phyloP scores from a whole-genome alignment of 2,888 invertebrate genomes.

The Azorinus chamasolen region DNA sequence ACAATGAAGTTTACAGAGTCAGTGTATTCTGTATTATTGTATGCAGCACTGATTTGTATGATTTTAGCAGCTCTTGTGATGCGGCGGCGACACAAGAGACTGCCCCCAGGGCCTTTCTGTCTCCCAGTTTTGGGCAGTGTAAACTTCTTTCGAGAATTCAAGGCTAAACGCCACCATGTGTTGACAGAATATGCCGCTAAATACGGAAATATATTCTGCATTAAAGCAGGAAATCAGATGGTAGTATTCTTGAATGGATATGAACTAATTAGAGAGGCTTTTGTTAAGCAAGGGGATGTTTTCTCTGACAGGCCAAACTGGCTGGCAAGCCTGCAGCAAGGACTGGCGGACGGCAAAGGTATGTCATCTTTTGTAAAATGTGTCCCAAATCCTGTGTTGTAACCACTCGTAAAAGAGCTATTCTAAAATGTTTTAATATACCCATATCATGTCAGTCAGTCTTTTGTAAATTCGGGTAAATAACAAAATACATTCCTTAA shows the following conservation, averaged over 20 bases:
- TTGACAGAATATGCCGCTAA: conserved; percentile 26
- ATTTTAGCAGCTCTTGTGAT: too few relatives aligned
- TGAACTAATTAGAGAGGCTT: conserved; percentile 52
- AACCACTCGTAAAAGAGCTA: too few relatives aligned
- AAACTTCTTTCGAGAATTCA: conserved; percentile 35
- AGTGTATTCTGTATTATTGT: too few relatives aligned
- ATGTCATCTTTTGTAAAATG: too few relatives aligned
- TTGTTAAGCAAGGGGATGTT: conserved; percentile 39
- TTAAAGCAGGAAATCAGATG: conserved; percentile 44
- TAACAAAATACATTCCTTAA: too few relatives aligned
- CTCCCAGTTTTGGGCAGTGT: conserved; percentile 36
- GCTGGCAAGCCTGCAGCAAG: conserved; percentile 35
- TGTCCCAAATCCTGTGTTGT: too few relatives aligned
- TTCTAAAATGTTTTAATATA: too few relatives aligned
- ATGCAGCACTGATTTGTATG: too few relatives aligned
- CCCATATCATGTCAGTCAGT: too few relatives aligned
- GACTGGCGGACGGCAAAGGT: conserved; percentile 43
- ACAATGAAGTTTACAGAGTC: too few relatives aligned
- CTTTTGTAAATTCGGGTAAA: too few relatives aligned
- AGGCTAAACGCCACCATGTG: conserved; percentile 20
- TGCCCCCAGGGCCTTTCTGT: conserved; percentile 32
- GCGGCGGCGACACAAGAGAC: neutral
- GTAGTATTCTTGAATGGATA: conserved; percentile 55
- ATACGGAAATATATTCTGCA: conserved; percentile 60
- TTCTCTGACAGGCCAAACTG: conserved; percentile 57